phyloP scores from a whole-genome alignment of 2,113 vertebrate species.

The Nestor notabilis region DNA sequence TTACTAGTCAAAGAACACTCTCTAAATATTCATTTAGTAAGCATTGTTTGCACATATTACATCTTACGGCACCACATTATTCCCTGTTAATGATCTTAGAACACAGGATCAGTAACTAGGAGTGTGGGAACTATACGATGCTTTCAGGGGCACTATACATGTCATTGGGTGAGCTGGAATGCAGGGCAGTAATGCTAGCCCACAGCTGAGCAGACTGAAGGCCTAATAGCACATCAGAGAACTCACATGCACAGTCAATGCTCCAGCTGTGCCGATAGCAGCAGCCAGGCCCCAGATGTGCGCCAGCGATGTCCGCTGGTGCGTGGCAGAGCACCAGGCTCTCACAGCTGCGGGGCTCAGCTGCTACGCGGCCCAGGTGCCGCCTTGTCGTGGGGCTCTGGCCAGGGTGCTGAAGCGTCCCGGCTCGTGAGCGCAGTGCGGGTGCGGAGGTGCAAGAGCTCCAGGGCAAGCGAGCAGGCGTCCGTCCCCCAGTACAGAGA shows the following conservation, averaged over 20 bases:
- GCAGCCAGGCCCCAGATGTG: not conserved
- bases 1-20: not conserved
- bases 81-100: not conserved
- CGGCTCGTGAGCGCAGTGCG: not conserved
- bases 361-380: fast-evolving
- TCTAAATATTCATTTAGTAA: not conserved
- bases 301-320: not conserved
- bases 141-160: not conserved
- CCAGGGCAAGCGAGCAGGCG: fast-evolving
- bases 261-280: not conserved
- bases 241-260: fast-evolving
- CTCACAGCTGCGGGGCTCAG: fast-evolving
- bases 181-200: not conserved
- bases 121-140: fast-evolving
- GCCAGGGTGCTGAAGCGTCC: slow-evolving; percentile 46
- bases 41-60: fast-evolving
- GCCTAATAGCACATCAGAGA: fast-evolving
- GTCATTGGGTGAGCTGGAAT: not conserved
- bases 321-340: not conserved
- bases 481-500: fast-evolving
- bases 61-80: not conserved
- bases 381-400: not conserved
- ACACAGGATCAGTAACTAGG: not conserved
- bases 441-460: fast-evolving
- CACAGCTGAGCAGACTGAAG: not conserved